Percentiles rank a stretch among this genome's conserved stretches.
Evolutionary conservation across 2,888 invertebrate species (phyloP).

Genomic region (Eucriotettix oculatus): DNA sequence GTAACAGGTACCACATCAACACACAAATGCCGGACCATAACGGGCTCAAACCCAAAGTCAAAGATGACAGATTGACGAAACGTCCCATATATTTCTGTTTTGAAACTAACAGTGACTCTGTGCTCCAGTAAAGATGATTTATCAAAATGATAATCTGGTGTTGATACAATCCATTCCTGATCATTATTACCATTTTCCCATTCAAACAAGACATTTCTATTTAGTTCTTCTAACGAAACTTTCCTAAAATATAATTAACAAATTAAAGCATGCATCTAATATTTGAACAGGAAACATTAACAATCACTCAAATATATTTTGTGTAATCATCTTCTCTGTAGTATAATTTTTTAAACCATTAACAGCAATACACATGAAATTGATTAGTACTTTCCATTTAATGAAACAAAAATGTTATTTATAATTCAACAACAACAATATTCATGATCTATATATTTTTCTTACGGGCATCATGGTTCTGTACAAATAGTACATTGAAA

Average conservation of each 20-base stretch:
- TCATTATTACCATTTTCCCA: slow-evolving; percentile 32
- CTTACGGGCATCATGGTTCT: no score
- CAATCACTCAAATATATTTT: no score
- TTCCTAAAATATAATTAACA: slow-evolving; percentile 4
- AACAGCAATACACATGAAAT: no score
- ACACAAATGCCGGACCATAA: slow-evolving; percentile 47
- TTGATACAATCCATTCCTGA: slow-evolving; percentile 35
- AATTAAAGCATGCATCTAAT: neutral
- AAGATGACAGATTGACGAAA: slow-evolving; percentile 63
- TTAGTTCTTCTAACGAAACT: slow-evolving; percentile 8
- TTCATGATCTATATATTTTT: no score
- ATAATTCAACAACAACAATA: no score
- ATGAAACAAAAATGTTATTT: no score
- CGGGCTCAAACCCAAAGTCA: slow-evolving; percentile 49
- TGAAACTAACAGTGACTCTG: slow-evolving; percentile 32
- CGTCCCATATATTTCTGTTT: slow-evolving; percentile 57
- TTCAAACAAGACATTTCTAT: slow-evolving; percentile 10
- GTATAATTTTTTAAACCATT: neutral
- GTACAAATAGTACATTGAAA: no score
- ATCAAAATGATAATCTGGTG: neutral
- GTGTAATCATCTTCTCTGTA: no score
- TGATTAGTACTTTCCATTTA: no score
- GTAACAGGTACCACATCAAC: slow-evolving; percentile 58
- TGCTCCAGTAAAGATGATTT: slow-evolving; percentile 2
- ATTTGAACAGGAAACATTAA: no score